Conservation (phyloP, 2,888 invertebrate genomes). For the Sialis fuliginosa region DNA sequence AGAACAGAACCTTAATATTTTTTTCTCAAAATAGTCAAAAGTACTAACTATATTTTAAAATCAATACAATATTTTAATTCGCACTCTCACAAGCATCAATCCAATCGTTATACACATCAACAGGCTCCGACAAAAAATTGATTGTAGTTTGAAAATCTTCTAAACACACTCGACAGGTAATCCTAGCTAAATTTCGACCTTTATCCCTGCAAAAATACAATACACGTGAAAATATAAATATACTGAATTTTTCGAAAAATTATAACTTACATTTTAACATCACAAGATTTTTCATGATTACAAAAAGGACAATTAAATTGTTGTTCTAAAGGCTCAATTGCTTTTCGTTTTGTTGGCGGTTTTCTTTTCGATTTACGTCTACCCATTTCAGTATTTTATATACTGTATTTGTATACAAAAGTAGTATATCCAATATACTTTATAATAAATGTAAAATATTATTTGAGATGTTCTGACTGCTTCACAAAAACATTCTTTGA, state of each 20-base stretch:
- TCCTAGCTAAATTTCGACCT: conserved; percentile 79
- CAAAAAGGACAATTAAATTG: conserved; percentile 99
- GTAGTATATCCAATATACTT: no score
- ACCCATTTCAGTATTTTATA: conserved; percentile 47
- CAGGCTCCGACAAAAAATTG: conserved; percentile 89
- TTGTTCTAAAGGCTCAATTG: conserved; percentile 81
- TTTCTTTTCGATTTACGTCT: conserved; percentile 93
- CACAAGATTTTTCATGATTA: conserved; percentile 97
- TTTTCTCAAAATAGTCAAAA: no score
- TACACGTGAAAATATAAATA: not conserved
- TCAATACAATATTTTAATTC: conserved; percentile 33
- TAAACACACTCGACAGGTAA: conserved; percentile 86
- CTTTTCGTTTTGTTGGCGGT: conserved; percentile 87
- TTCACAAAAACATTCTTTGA: no score
- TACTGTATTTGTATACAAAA: no score
- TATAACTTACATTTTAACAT: conserved; percentile 86
- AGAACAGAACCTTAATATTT: no score
- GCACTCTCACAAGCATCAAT: conserved; percentile 97
- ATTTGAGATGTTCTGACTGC: no score
- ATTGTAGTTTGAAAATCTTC: conserved; percentile 95
- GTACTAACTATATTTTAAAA: no score
- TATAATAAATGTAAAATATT: no score
- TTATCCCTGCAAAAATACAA: conserved; percentile 62
- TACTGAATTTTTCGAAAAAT: no score
- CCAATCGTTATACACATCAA: conserved; percentile 99